Evolutionary conservation across 2,888 invertebrate species (phyloP).

Genomic region (Drosophila setosimentum): DNA sequence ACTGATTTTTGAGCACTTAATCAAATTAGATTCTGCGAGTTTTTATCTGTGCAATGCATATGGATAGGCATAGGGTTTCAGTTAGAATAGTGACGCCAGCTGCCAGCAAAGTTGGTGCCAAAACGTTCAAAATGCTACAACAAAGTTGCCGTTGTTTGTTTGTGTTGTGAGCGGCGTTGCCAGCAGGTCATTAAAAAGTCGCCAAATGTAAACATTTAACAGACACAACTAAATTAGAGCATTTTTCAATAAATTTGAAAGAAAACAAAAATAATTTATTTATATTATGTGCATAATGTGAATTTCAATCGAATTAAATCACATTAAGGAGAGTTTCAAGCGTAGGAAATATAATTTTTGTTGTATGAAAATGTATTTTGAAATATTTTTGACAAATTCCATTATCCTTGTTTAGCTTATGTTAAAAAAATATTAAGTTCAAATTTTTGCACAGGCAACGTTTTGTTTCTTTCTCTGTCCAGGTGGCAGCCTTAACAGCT

Average conservation of each 20-base stretch:
- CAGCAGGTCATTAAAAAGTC: conserved; percentile 31
- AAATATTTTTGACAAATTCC: not conserved
- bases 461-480: conserved; percentile 24
- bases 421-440: not conserved
- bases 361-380: not conserved
- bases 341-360: not conserved
- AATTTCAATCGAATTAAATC: not conserved
- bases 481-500: conserved; percentile 69
- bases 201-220: conserved; percentile 38
- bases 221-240: conserved; percentile 33
- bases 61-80: conserved; percentile 51
- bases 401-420: not conserved
- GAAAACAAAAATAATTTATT: not conserved
- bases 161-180: conserved; percentile 69
- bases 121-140: conserved; percentile 70
- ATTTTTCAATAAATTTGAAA: not conserved
- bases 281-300: not conserved
- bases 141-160: conserved; percentile 70
- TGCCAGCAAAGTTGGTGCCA: conserved; percentile 64
- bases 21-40: conserved; percentile 77
- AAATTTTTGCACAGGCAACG: not conserved
- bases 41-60: conserved; percentile 54
- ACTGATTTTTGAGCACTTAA: conserved; percentile 64
- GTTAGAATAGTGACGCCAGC: conserved; percentile 58
- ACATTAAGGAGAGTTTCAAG: not conserved